Base-by-base conservation (phyloP, 2,888 invertebrate genomes). In the Endotricha flammealis region DNA sequence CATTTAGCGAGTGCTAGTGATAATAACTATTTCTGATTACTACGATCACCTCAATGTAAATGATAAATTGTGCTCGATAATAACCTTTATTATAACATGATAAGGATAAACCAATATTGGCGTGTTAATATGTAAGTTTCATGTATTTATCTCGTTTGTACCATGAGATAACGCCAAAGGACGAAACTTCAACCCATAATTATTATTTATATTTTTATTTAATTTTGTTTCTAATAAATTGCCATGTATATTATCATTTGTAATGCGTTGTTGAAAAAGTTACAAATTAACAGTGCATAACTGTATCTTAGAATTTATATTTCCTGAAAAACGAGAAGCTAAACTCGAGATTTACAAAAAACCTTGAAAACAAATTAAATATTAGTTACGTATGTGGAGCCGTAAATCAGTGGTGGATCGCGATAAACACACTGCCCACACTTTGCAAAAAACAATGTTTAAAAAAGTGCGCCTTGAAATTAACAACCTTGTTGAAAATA, bases 341-440 rank as follows among this genome's bases (percentile, higher is more conserved):
- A n/a, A n/a, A n/a, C 20, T 20, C 27, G 55, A 48, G 59, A 63
- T 64, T 67, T 57, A 61, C 49, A 68, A 13, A 29, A 24, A 9
- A 60, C 73, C 76, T 77, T 76, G 71, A 51, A 45, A 60, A 54
- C 43, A 55, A 23, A 58, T 66, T 57, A 57, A 53, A 51, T 59
- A 63, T 58, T 56, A 59, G 53, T 45, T 50, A 46, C 51, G 54
- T 60, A 62, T 50, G 52, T 53, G 44, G 46, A 49, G 53, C 55
- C 49, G 66, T 71, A 75, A 74, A 75, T 75, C 74, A 73, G 66
- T 53, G 42, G 57, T 49, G 55, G 60, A 62, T 57, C 57, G 63
- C 58, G 58, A 64, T 78, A 78, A 74, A 75, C 74, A 79, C 55
- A 59, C 68, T 59, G 56, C 75, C 66, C 70, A 71, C 71, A 52